phyloP scores from a whole-genome alignment of 2,888 invertebrate species.

The Habroteleia sp. region DNA sequence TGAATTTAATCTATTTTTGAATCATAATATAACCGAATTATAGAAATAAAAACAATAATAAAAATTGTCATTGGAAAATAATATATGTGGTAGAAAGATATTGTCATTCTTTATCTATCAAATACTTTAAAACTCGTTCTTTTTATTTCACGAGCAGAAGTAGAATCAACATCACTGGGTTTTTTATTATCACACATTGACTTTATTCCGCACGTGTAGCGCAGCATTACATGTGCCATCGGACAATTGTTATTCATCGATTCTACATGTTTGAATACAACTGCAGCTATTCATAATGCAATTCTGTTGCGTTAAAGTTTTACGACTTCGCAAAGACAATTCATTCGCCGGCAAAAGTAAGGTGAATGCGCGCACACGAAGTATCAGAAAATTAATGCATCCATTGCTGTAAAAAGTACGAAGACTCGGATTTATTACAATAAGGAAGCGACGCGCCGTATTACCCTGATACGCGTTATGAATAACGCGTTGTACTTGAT shows the following conservation, averaged over 20 bases:
- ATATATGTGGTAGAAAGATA: too few species aligned
- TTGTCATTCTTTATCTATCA: slow-evolving; percentile 13
- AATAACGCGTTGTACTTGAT: slow-evolving; percentile 60
- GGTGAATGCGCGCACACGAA: slow-evolving; percentile 32
- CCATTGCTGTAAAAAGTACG: slow-evolving; percentile 22
- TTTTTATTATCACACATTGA: slow-evolving; percentile 45
- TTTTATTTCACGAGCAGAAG: slow-evolving; percentile 16
- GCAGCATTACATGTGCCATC: slow-evolving; percentile 41
- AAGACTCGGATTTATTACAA: slow-evolving; percentile 50
- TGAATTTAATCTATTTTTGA: too few species aligned
- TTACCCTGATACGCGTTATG: slow-evolving; percentile 56
- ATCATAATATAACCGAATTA: too few species aligned
- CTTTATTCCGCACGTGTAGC: slow-evolving; percentile 47
- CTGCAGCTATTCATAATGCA: slow-evolving; percentile 39
- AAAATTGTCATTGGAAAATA: too few species aligned
- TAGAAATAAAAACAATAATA: too few species aligned
- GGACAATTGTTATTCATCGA: slow-evolving; percentile 56
- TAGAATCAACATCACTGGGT: slow-evolving; percentile 9
- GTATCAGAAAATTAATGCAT: slow-evolving; percentile 55
- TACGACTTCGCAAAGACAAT: slow-evolving; percentile 51
- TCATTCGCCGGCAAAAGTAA: slow-evolving; percentile 22
- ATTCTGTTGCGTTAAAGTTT: slow-evolving; percentile 31
- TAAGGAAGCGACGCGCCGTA: slow-evolving; percentile 27
- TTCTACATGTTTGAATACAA: slow-evolving; percentile 40
- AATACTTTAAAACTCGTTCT: slow-evolving; percentile 20